These are phyloP conservation scores for Cygnus olor DNA, from an alignment of 2,797 vertebrate genomes.

Conservation along the genomic window DNA sequence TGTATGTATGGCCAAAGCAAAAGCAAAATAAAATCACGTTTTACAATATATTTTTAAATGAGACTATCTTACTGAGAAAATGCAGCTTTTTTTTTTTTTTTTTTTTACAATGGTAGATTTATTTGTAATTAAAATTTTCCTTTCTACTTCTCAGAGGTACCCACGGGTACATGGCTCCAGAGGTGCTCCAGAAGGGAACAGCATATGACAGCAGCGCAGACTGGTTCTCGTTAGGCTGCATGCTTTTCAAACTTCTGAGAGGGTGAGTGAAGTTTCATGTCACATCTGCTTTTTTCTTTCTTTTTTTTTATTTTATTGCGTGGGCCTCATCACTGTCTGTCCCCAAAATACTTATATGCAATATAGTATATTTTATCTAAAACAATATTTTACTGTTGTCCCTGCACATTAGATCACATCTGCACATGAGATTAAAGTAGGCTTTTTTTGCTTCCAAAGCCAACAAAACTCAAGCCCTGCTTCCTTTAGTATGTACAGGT, in stretches of 20 bases:
- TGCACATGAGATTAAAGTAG: fast-evolving
- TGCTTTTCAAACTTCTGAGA: slow-evolving; percentile 98
- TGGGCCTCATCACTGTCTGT: not conserved
- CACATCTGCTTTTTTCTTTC: not conserved
- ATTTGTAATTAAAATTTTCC: not conserved
- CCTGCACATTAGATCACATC: fast-evolving
- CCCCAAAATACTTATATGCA: not conserved
- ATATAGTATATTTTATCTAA: fast-evolving
- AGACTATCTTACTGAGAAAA: not conserved
- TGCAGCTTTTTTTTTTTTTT: not conserved
- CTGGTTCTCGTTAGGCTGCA: slow-evolving; percentile 98
- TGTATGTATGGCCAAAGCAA: not conserved
- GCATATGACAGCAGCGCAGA: slow-evolving; percentile 98
- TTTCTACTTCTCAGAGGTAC: slow-evolving; percentile 84
- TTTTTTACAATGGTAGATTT: fast-evolving
- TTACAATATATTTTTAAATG: not conserved
- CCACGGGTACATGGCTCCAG: slow-evolving; percentile 98
- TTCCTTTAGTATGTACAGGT: not conserved
- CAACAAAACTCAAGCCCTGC: not conserved
- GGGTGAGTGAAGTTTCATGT: slow-evolving; percentile 83
- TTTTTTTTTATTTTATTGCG: not conserved
- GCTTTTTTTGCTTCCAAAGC: not conserved
- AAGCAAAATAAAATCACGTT: not conserved
- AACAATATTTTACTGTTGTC: not conserved
- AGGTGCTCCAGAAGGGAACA: slow-evolving; percentile 97